phyloP scores from a whole-genome alignment of 2,888 invertebrate genomes.

The Aphodius sticticus region DNA sequence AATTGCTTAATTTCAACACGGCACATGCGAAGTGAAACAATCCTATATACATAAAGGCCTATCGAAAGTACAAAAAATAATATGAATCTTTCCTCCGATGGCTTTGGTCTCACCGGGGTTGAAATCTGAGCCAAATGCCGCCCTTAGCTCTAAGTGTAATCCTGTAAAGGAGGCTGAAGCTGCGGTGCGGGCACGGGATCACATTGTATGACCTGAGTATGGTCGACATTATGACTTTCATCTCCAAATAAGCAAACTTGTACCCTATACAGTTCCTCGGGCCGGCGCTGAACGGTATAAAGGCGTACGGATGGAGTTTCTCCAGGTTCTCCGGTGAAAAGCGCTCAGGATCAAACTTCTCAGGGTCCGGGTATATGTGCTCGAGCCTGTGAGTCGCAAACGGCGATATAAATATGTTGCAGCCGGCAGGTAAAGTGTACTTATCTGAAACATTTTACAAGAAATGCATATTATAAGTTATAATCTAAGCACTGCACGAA shows the following conservation, averaged over 20 bases:
- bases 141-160: slow-evolving; percentile 67
- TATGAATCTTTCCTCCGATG: background rate
- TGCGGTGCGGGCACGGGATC: slow-evolving; percentile 59
- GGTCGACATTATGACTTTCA: slow-evolving; percentile 34
- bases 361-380: slow-evolving; percentile 70
- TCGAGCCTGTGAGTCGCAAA: slow-evolving; percentile 67
- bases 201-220: slow-evolving; percentile 29
- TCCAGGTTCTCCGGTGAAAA: slow-evolving; percentile 69
- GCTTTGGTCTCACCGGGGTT: slow-evolving; percentile 33
- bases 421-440: slow-evolving; percentile 36
- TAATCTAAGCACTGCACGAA: background rate
- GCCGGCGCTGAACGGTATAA: slow-evolving; percentile 78
- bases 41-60: background rate
- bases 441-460: slow-evolving; percentile 27
- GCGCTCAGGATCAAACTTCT: slow-evolving; percentile 65
- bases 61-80: slow-evolving; percentile 7
- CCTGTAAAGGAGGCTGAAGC: slow-evolving; percentile 62
- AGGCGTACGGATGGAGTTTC: slow-evolving; percentile 76
- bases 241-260: slow-evolving; percentile 35
- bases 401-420: slow-evolving; percentile 36
- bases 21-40: slow-evolving; percentile 5
- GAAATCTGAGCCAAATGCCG: slow-evolving; percentile 66
- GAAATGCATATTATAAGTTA: background rate
- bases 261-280: slow-evolving; percentile 73
- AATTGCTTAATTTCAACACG: no score